Conservation (phyloP, 2,113 vertebrate species). For the Pituophis catenifer region DNA sequence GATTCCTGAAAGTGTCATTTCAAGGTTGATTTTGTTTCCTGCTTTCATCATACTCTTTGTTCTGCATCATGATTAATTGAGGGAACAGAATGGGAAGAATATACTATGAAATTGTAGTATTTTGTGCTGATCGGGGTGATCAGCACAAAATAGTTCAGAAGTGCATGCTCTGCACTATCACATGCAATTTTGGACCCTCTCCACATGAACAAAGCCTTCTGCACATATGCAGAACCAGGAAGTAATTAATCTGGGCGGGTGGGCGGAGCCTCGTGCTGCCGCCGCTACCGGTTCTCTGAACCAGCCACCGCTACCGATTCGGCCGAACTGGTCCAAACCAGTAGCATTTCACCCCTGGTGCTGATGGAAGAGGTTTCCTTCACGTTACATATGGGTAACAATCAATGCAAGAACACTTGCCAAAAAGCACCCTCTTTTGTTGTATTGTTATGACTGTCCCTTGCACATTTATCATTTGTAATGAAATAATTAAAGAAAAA, state of each 20-base stretch:
- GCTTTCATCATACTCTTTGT: background rate
- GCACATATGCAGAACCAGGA: too few species aligned
- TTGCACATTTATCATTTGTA: background rate
- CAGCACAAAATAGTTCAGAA: too few species aligned
- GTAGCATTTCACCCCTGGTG: too few species aligned
- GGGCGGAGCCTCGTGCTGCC: too few species aligned
- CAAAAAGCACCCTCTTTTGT: background rate
- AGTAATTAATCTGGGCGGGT: too few species aligned
- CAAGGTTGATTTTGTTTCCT: background rate
- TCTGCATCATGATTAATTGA: background rate
- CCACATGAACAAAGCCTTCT: too few species aligned
- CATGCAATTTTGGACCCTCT: too few species aligned
- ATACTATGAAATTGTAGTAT: background rate
- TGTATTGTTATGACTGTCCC: background rate
- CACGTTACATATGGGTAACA: background rate
- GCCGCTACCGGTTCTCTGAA: too few species aligned
- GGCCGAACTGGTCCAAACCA: too few species aligned
- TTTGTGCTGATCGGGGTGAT: background rate
- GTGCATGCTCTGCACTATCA: too few species aligned
- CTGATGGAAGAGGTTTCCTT: background rate
- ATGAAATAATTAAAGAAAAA: background rate
- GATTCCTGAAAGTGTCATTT: background rate
- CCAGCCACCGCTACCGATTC: too few species aligned
- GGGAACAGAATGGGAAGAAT: background rate
- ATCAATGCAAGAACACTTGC: background rate